Conservation (phyloP, 2,888 invertebrate species). For the Diarsia mendica region DNA sequence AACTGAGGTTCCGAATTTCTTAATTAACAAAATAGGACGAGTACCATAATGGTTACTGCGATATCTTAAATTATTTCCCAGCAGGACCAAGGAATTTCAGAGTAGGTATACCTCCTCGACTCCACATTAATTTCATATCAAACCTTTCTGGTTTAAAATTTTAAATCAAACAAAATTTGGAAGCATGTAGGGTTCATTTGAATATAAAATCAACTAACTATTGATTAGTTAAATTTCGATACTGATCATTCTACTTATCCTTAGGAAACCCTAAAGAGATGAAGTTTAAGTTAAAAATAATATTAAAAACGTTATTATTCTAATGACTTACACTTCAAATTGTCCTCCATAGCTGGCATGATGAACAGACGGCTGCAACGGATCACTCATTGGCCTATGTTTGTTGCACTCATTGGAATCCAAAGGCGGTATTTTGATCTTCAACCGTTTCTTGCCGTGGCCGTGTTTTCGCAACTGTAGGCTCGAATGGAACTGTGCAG, state of each 20-base stretch:
- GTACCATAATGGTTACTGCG: too few relatives aligned
- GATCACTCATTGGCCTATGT: constrained; percentile 81
- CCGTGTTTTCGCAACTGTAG: constrained; percentile 70
- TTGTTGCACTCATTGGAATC: constrained; percentile 71
- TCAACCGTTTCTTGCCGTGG: constrained; percentile 73
- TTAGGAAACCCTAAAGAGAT: background rate
- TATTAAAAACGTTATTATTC: background rate
- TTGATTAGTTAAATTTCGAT: too few relatives aligned
- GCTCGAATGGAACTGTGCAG: constrained; percentile 65
- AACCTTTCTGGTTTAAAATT: too few relatives aligned
- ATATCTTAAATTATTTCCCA: too few relatives aligned
- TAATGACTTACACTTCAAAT: constrained; percentile 80
- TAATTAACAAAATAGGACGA: too few relatives aligned
- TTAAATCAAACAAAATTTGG: too few relatives aligned
- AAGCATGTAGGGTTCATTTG: too few relatives aligned
- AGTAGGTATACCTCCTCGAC: too few relatives aligned
- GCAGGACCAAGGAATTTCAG: too few relatives aligned
- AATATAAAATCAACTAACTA: too few relatives aligned
- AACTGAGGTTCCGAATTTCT: too few relatives aligned
- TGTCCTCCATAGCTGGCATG: constrained; percentile 80
- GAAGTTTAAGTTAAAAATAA: background rate
- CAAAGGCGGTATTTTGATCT: constrained; percentile 72
- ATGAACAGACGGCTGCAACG: constrained; percentile 74
- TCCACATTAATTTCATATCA: too few relatives aligned
- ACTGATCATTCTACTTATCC: background rate